Percentiles rank a stretch among this genome's conserved stretches.
These are phyloP conservation scores for Lagocephalus sceleratus DNA, from an alignment of 2,797 vertebrate species.

Conservation along the genomic window DNA sequence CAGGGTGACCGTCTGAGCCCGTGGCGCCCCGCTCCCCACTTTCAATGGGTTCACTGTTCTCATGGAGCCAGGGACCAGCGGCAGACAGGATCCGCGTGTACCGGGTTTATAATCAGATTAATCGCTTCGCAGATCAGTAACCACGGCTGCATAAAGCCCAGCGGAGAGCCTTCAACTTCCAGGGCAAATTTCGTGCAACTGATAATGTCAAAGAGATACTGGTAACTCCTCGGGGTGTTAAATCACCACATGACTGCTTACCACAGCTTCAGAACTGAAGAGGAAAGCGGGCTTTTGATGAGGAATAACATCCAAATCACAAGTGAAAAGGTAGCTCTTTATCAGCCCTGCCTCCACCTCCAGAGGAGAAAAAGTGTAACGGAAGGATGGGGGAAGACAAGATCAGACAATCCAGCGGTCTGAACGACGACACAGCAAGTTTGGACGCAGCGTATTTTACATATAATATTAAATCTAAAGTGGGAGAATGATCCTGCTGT, in stretches of 20 bases:
- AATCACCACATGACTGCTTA: constrained; percentile 47
- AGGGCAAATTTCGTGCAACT: constrained; percentile 55
- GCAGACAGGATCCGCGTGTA: constrained; percentile 48
- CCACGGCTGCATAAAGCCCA: constrained; percentile 45
- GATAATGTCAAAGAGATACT: constrained; percentile 77
- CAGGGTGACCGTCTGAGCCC: constrained; percentile 39
- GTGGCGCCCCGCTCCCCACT: constrained; percentile 49
- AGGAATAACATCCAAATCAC: background rate
- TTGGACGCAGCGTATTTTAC: constrained; percentile 43
- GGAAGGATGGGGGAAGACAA: constrained; percentile 49
- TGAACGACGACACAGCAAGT: constrained; percentile 47
- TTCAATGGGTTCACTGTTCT: constrained; percentile 66
- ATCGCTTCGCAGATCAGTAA: constrained; percentile 53
- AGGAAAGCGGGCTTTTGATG: constrained; percentile 18
- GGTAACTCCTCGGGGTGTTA: constrained; percentile 65
- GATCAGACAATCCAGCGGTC: constrained; percentile 51
- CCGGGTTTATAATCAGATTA: constrained; percentile 64
- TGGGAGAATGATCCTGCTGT: constrained; percentile 27
- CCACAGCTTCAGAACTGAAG: constrained; percentile 28
- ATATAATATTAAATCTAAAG: constrained; percentile 51
- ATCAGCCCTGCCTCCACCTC: too few relatives aligned
- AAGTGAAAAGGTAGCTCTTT: background rate
- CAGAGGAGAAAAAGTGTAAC: constrained; percentile 48
- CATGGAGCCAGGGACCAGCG: constrained; percentile 39
- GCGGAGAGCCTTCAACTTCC: constrained; percentile 39